These are phyloP conservation scores for Sorex araneus DNA, from an alignment of 2,113 vertebrate species.

Conservation along the genomic window DNA sequence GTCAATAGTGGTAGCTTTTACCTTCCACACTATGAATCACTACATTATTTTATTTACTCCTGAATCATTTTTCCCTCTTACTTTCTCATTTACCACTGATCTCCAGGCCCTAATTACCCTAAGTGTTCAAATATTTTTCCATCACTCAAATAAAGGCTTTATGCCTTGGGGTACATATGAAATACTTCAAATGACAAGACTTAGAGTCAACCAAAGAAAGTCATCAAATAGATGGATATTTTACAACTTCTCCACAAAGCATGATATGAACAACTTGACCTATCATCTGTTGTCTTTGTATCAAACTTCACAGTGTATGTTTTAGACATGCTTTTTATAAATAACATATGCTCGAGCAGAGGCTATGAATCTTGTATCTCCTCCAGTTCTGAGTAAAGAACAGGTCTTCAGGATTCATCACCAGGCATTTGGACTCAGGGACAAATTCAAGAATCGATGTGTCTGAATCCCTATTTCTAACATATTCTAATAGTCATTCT, in stretches of 20 bases:
- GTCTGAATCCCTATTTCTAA: neutral
- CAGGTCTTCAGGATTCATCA: neutral
- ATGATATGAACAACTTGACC: neutral
- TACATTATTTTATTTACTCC: neutral
- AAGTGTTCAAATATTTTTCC: conserved; percentile 25
- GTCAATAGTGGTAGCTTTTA: too few species aligned
- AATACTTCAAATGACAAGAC: neutral
- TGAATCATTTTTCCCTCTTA: neutral
- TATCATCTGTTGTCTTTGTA: neutral
- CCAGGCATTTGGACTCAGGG: neutral
- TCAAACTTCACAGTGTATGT: neutral
- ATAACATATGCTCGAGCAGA: neutral
- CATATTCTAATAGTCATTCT: neutral
- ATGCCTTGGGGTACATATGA: neutral
- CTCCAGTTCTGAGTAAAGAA: neutral
- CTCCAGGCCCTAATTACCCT: neutral
- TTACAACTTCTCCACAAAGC: neutral
- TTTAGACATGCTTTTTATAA: neutral
- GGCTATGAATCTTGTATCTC: neutral
- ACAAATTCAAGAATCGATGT: too few species aligned
- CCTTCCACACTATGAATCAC: neutral
- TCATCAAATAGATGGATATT: neutral
- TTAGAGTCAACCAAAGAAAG: neutral
- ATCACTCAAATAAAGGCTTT: neutral
- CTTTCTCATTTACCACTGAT: neutral